Conservation (phyloP, 2,113 vertebrate species). For the Choloepus hoffmanni region DNA sequence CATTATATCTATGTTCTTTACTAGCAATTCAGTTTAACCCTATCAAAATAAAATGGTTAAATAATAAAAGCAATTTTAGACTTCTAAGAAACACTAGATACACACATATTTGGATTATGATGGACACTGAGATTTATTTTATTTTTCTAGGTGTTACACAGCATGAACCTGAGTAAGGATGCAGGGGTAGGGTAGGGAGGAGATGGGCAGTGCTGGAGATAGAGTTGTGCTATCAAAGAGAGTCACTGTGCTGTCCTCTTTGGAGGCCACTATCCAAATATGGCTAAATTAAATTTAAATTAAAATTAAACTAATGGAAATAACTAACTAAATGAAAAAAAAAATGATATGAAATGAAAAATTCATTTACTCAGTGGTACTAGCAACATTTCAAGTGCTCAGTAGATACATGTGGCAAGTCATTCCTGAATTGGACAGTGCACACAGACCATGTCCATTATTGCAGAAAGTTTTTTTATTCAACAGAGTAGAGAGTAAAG, state of each 20-base stretch:
- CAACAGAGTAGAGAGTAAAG: neutral
- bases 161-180: neutral
- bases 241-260: neutral
- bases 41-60: neutral
- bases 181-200: fast-evolving
- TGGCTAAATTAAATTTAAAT: neutral
- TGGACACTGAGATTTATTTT: neutral
- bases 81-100: neutral
- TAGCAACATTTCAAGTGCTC: neutral
- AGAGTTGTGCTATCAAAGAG: fast-evolving
- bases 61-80: slow-evolving; percentile 35
- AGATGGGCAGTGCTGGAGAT: neutral
- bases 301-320: neutral
- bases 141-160: neutral
- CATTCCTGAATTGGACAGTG: neutral
- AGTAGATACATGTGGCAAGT: neutral
- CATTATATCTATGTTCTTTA: neutral
- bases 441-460: neutral
- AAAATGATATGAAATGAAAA: slow-evolving; percentile 31
- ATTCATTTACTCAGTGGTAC: neutral
- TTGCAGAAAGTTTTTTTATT: neutral
- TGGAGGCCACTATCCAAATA: neutral
- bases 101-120: neutral
- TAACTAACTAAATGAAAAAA: neutral
- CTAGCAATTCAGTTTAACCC: neutral